Conservation (phyloP, 2,888 invertebrate genomes). For the Philereme transversata region DNA sequence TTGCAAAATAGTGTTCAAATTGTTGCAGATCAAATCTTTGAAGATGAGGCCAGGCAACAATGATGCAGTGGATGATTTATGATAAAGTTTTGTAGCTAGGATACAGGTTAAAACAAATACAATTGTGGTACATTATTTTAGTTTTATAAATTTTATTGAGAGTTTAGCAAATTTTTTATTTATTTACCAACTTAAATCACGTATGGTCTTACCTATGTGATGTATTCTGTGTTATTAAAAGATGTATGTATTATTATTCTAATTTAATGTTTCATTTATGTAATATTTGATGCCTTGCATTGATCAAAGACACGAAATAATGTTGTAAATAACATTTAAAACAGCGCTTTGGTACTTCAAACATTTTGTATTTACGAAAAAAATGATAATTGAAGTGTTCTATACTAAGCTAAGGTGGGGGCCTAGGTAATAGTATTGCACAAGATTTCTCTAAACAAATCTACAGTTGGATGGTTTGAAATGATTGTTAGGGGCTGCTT, state of each 20-base stretch:
- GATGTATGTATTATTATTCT: conserved; percentile 43
- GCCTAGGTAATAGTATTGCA: conserved; percentile 60
- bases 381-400: conserved; percentile 31
- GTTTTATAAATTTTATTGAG: conserved; percentile 38
- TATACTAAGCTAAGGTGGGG: conserved; percentile 53
- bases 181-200: conserved; percentile 41
- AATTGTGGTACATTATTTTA: conserved; percentile 35
- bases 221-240: conserved; percentile 42
- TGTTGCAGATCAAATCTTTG: too few relatives aligned
- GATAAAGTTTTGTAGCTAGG: conserved; percentile 10
- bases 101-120: conserved; percentile 9
- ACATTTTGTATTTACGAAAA: conserved; percentile 8
- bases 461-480: conserved; percentile 16
- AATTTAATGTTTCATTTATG: conserved; percentile 43
- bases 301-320: conserved; percentile 18
- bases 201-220: conserved; percentile 44
- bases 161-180: conserved; percentile 39
- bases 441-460: conserved; percentile 45
- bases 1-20: too few relatives aligned
- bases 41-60: too few relatives aligned
- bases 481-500: conserved; percentile 63
- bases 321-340: conserved; percentile 35
- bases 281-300: conserved; percentile 52
- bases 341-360: conserved; percentile 36
- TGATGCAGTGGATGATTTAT: too few relatives aligned